Conservation (phyloP, 2,888 invertebrate genomes). For the Sinodicranocentrus sp. region DNA sequence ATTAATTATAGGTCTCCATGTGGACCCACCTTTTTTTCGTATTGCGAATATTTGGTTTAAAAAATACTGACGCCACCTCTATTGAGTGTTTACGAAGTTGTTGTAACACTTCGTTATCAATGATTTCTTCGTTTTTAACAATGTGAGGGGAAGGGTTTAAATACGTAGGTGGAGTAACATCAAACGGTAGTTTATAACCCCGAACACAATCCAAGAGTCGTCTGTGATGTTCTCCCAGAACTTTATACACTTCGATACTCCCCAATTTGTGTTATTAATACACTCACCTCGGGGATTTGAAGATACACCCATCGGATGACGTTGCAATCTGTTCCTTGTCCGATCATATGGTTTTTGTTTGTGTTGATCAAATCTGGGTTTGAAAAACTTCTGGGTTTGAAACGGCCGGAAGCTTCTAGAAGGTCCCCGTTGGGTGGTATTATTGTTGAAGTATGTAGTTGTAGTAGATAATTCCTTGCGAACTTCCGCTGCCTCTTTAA, state of each 20-base stretch:
- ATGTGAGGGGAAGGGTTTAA: not conserved
- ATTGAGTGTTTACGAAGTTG: not conserved
- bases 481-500: not conserved
- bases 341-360: too few species aligned
- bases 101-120: too few species aligned
- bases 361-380: too few species aligned
- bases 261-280: too few species aligned
- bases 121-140: not conserved
- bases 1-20: slow-evolving; percentile 5
- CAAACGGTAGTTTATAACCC: slow-evolving; percentile 7
- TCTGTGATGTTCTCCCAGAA: slow-evolving; percentile 5
- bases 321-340: too few species aligned
- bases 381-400: too few species aligned
- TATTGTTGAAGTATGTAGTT: too few species aligned
- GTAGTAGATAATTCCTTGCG: not conserved
- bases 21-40: not conserved
- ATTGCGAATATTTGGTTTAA: slow-evolving; percentile 8
- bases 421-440: too few species aligned
- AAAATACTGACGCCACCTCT: not conserved
- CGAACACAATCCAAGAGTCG: not conserved
- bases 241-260: too few species aligned
- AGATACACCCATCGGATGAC: too few species aligned
- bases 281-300: too few species aligned
- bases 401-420: too few species aligned
- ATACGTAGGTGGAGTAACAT: not conserved